phyloP scores from a whole-genome alignment of 2,797 vertebrate species.

The Silurus lanzhouensis region DNA sequence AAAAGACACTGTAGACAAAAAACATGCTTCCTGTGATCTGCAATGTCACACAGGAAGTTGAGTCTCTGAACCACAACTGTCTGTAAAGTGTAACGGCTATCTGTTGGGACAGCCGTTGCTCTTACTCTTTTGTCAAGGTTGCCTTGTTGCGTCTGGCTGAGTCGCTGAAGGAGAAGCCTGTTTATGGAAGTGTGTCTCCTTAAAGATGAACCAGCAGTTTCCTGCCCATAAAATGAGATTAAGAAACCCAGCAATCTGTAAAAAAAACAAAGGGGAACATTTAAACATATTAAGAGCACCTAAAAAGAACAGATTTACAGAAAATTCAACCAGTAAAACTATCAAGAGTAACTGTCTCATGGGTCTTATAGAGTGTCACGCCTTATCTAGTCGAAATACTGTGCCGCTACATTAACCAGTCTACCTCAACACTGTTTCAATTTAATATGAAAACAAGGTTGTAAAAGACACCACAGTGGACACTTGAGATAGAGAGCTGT shows the following conservation, averaged over 20 bases:
- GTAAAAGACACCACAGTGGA: neutral
- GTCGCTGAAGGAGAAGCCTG: slow-evolving; percentile 49
- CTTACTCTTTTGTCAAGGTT: slow-evolving; percentile 25
- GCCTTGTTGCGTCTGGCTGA: slow-evolving; percentile 70
- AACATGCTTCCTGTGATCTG: neutral
- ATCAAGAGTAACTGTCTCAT: neutral
- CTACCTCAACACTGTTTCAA: neutral
- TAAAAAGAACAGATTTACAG: too few relatives aligned
- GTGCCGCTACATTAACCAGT: neutral
- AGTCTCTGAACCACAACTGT: neutral
- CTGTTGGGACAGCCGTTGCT: neutral
- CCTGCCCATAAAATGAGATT: slow-evolving; percentile 82
- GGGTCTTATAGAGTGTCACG: neutral
- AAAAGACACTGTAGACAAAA: neutral
- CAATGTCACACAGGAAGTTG: neutral
- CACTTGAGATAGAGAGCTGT: neutral
- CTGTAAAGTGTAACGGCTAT: neutral
- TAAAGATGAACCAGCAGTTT: slow-evolving; percentile 85
- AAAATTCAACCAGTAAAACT: neutral
- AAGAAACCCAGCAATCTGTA: slow-evolving; percentile 81
- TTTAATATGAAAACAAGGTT: neutral
- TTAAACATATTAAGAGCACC: neutral
- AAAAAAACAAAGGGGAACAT: neutral
- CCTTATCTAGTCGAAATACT: neutral
- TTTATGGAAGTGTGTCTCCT: slow-evolving; percentile 79